A percentile compares a stretch with the other conserved stretches of the same genome.
phyloP scores from a whole-genome alignment of 1,140 invertebrate genomes.

The Melipona quadrifasciata region DNA sequence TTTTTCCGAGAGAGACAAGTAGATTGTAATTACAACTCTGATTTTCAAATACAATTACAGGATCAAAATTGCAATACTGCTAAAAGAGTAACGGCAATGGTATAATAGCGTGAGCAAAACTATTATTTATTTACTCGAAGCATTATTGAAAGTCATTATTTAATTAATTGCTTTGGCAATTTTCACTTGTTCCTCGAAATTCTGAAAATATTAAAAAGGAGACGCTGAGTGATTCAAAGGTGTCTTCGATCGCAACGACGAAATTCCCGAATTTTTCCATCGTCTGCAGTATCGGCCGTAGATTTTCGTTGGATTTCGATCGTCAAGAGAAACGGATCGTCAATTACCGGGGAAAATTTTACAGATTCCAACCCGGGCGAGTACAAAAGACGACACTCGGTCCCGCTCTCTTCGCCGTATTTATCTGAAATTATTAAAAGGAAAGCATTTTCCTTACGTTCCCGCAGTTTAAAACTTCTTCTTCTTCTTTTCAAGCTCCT shows the following conservation, averaged over 20 bases:
- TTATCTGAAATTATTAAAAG: constrained; percentile 71
- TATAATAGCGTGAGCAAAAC: too few species aligned
- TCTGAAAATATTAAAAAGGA: neutral
- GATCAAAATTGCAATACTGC: too few species aligned
- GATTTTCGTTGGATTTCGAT: constrained; percentile 65
- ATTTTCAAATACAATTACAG: too few species aligned
- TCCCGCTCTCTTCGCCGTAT: constrained; percentile 54
- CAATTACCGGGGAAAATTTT: constrained; percentile 67
- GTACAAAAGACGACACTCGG: constrained; percentile 61
- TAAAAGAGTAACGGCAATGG: too few species aligned
- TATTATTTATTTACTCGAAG: too few species aligned
- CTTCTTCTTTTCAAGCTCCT: constrained; percentile 59
- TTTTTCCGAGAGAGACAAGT: too few species aligned
- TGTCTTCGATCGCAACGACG: neutral
- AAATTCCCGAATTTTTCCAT: constrained; percentile 36
- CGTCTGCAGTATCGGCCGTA: constrained; percentile 1
- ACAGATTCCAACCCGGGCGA: constrained; percentile 51
- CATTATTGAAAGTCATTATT: too few species aligned
- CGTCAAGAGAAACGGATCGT: constrained; percentile 43
- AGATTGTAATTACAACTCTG: too few species aligned
- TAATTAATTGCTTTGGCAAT: neutral
- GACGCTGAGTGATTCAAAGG: constrained; percentile 1
- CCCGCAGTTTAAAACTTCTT: constrained; percentile 68
- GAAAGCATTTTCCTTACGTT: constrained; percentile 70
- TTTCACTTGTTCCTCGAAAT: neutral